These are phyloP conservation scores for Melierax canorus DNA, from an alignment of 2,113 vertebrate species.

Conservation along the genomic window DNA sequence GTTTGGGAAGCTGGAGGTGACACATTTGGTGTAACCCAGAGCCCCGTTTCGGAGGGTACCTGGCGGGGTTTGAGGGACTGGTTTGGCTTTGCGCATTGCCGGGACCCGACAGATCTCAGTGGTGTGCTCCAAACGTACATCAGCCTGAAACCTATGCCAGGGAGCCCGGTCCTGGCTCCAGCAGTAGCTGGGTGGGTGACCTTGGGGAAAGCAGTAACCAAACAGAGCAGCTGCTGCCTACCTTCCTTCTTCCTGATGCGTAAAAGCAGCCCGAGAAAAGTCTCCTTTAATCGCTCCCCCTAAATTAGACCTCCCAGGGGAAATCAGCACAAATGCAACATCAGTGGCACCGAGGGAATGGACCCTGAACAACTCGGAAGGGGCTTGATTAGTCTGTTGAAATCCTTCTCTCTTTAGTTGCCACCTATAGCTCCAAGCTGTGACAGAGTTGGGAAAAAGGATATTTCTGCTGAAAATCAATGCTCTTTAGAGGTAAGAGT, in stretches of 20 bases:
- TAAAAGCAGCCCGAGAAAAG: background rate
- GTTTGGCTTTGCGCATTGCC: background rate
- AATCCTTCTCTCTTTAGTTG: background rate
- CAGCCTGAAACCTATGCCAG: background rate
- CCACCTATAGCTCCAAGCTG: background rate
- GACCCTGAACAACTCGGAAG: background rate
- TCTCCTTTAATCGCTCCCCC: background rate
- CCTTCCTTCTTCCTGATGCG: background rate
- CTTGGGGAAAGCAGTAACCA: background rate
- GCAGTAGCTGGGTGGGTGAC: background rate
- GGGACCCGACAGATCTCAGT: background rate
- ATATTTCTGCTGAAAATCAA: background rate
- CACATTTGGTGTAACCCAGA: background rate
- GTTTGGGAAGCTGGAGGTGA: background rate
- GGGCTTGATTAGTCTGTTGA: background rate
- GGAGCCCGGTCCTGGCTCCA: background rate
- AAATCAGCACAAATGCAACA: background rate
- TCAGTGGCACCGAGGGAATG: background rate
- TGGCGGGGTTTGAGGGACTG: background rate
- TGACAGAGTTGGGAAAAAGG: background rate
- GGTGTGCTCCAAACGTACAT: accelerated
- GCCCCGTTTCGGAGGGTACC: background rate
- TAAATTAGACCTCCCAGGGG: background rate
- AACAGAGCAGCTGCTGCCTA: background rate
- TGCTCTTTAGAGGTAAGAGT: background rate